These are phyloP conservation scores for Cephus sareptanus DNA, from an alignment of 2,888 invertebrate species.

Conservation along the genomic window DNA sequence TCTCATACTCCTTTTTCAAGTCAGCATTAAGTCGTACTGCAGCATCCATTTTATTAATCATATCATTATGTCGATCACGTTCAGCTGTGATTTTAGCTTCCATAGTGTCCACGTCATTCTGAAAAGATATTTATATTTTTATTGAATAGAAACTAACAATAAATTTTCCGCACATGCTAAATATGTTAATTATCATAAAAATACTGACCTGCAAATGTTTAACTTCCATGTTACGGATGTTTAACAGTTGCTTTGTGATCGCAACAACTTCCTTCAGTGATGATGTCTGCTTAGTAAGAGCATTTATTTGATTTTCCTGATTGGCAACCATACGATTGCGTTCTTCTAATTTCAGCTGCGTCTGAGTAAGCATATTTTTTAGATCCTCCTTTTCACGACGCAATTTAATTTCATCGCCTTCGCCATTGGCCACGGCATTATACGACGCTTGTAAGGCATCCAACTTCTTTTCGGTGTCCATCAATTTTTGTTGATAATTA, in stretches of 20 bases:
- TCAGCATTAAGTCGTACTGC: slow-evolving; percentile 81
- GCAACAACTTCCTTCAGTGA: slow-evolving; percentile 85
- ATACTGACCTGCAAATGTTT: slow-evolving; percentile 75
- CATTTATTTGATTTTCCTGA: slow-evolving; percentile 82
- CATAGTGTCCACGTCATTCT: slow-evolving; percentile 77
- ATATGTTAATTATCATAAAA: background rate
- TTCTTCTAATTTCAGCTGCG: slow-evolving; percentile 51
- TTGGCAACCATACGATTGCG: slow-evolving; percentile 64
- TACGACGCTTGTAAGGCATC: slow-evolving; percentile 39
- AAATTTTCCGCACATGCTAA: background rate
- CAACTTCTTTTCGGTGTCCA: slow-evolving; percentile 49
- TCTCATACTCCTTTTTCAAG: slow-evolving; percentile 81
- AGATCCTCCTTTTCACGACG: slow-evolving; percentile 50
- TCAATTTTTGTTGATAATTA: slow-evolving; percentile 46
- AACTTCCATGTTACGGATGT: slow-evolving; percentile 82
- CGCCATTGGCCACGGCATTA: slow-evolving; percentile 33
- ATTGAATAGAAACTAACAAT: background rate
- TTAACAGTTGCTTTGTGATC: slow-evolving; percentile 83
- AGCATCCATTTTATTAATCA: slow-evolving; percentile 77
- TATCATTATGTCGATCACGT: slow-evolving; percentile 76
- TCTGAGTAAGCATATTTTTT: slow-evolving; percentile 45
- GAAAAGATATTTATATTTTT: slow-evolving; percentile 23
- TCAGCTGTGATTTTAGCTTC: slow-evolving; percentile 78
- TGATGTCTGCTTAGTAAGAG: slow-evolving; percentile 76
- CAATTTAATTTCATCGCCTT: slow-evolving; percentile 35